These are phyloP conservation scores for Sarcophaga variegata DNA, from an alignment of 2,888 invertebrate species.

Conservation along the genomic window DNA sequence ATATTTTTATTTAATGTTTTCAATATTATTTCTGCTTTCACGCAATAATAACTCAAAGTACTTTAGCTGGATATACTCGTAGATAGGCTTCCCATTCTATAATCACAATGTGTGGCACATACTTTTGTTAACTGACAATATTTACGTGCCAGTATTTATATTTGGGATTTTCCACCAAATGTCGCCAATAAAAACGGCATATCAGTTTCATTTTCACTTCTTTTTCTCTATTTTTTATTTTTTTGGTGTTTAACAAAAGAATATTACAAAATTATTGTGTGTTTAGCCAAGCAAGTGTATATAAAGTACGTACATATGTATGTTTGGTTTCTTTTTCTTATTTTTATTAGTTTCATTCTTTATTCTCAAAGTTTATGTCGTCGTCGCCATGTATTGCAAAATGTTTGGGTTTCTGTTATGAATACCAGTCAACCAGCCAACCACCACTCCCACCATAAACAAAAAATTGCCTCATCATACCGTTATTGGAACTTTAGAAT, in stretches of 20 bases:
- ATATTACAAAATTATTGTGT: constrained; percentile 56
- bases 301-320: not conserved
- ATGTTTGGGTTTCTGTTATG: constrained; percentile 54
- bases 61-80: not conserved
- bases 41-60: not conserved
- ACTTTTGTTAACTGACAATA: constrained; percentile 16
- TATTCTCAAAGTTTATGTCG: constrained; percentile 39
- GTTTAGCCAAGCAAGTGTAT: constrained; percentile 35
- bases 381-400: constrained; percentile 54
- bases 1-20: no score
- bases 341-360: constrained; percentile 43
- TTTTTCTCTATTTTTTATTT: not conserved
- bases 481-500: constrained; percentile 64
- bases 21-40: not conserved
- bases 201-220: constrained; percentile 49
- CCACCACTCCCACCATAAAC: constrained; percentile 53
- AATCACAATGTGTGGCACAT: constrained; percentile 1
- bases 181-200: constrained; percentile 45
- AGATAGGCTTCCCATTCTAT: not conserved
- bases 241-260: constrained; percentile 25
- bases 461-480: constrained; percentile 51
- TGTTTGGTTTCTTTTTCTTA: constrained; percentile 34
- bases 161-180: constrained; percentile 57
- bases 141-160: constrained; percentile 48
- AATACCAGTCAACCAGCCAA: constrained; percentile 46